These are phyloP conservation scores for Drosophila suzukii DNA, from an alignment of 1,140 invertebrate genomes.

Conservation along the genomic window DNA sequence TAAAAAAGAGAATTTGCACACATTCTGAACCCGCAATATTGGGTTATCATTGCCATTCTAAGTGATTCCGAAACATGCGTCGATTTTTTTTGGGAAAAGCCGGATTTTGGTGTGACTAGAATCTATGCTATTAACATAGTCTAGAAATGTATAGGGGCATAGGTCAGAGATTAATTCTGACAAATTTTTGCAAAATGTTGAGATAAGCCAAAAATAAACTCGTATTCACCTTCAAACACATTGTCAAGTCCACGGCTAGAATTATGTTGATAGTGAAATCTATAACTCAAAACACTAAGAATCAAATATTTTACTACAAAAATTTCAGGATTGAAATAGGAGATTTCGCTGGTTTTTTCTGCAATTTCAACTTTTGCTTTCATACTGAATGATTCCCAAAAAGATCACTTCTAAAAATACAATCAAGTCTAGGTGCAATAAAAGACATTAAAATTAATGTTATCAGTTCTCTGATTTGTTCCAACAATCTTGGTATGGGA, in stretches of 20 bases:
- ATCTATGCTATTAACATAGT: constrained; percentile 7
- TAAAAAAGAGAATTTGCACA: constrained; percentile 3
- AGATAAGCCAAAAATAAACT: constrained; percentile 11
- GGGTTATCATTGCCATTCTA: constrained; percentile 34
- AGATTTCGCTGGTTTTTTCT: too few relatives aligned
- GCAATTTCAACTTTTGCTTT: too few relatives aligned
- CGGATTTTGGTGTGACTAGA: not conserved
- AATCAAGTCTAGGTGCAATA: not conserved
- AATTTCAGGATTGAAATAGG: too few relatives aligned
- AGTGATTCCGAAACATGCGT: constrained; percentile 8
- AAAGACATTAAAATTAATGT: not conserved
- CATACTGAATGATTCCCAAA: too few relatives aligned
- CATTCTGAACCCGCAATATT: constrained; percentile 4
- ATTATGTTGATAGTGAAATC: constrained; percentile 8
- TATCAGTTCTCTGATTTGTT: not conserved
- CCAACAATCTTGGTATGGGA: not conserved
- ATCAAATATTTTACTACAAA: too few relatives aligned
- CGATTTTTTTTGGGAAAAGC: not conserved
- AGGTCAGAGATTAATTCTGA: constrained; percentile 5
- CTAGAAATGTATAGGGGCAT: constrained; percentile 3
- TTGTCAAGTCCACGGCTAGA: constrained; percentile 39
- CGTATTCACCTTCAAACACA: not conserved
- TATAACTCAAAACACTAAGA: too few relatives aligned
- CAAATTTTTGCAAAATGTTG: constrained; percentile 15
- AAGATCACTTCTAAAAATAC: not conserved